Percentiles rank a stretch among this genome's conserved stretches.
These are phyloP conservation scores for Apostichopus parvimensis DNA, from an alignment of 35 echinoderm and acorn worm genomes.

Conservation along the genomic window DNA sequence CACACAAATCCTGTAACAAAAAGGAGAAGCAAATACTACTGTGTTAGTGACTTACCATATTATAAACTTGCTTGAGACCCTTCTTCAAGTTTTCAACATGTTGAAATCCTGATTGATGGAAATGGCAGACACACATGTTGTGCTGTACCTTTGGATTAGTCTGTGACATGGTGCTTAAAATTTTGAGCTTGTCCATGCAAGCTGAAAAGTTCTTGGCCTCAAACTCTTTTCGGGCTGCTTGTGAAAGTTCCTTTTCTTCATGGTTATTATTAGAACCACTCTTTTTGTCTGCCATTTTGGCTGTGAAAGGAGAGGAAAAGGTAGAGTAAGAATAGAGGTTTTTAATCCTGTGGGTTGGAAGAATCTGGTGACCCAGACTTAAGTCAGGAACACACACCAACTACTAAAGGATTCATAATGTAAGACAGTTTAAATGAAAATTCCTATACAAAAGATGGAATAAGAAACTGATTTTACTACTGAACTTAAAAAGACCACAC, in stretches of 20 bases:
- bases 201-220: slow-evolving; percentile 71
- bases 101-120: slow-evolving; percentile 83
- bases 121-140: slow-evolving; percentile 79
- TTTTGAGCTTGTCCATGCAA: slow-evolving; percentile 79
- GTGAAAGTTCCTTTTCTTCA: slow-evolving; percentile 86
- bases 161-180: slow-evolving; percentile 56
- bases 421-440: too few species aligned
- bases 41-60: slow-evolving; percentile 58
- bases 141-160: slow-evolving; percentile 84
- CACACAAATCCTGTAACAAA: too few species aligned
- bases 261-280: slow-evolving; percentile 47
- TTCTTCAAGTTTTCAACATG: slow-evolving; percentile 80
- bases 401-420: too few species aligned
- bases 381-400: too few species aligned
- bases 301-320: background rate
- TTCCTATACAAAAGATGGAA: too few species aligned
- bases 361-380: too few species aligned
- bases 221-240: slow-evolving; percentile 73
- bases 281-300: slow-evolving; percentile 79
- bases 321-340: too few species aligned
- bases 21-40: too few species aligned
- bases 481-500: too few species aligned
- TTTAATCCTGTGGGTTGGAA: background rate
- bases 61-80: slow-evolving; percentile 74
- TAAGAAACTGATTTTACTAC: too few species aligned